Conservation (phyloP, 1,140 invertebrate genomes). For the Ptiloglossa arizonensis region DNA sequence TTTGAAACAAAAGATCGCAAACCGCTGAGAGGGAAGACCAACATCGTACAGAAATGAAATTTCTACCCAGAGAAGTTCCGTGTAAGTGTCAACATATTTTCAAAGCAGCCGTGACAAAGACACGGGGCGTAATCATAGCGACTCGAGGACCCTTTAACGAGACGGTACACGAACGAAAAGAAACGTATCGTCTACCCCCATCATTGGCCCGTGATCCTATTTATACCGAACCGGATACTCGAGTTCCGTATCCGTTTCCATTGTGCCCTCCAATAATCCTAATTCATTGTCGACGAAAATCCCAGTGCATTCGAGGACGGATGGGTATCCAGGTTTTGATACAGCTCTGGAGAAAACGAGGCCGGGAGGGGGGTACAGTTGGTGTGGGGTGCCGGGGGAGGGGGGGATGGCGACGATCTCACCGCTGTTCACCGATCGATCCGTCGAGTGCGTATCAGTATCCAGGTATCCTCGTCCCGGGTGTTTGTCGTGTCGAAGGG, state of each 20-base stretch:
- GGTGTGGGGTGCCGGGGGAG: too few species aligned
- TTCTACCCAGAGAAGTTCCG: too few species aligned
- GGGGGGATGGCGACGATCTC: neutral
- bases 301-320: neutral
- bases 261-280: slow-evolving; percentile 43
- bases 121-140: neutral
- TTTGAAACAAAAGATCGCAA: too few species aligned
- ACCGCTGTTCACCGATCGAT: neutral
- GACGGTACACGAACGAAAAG: neutral
- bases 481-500: slow-evolving; percentile 54
- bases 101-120: too few species aligned
- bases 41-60: too few species aligned
- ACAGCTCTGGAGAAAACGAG: neutral
- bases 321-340: neutral
- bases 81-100: too few species aligned
- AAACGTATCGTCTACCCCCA: neutral
- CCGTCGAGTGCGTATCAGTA: neutral
- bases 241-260: slow-evolving; percentile 35
- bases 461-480: neutral
- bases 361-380: neutral
- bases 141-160: neutral
- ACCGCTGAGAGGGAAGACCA: too few species aligned
- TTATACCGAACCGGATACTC: slow-evolving; percentile 15
- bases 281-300: slow-evolving; percentile 48
- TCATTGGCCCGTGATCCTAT: neutral